phyloP scores from a whole-genome alignment of 2,888 invertebrate species.

The Nomada hirtipes region DNA sequence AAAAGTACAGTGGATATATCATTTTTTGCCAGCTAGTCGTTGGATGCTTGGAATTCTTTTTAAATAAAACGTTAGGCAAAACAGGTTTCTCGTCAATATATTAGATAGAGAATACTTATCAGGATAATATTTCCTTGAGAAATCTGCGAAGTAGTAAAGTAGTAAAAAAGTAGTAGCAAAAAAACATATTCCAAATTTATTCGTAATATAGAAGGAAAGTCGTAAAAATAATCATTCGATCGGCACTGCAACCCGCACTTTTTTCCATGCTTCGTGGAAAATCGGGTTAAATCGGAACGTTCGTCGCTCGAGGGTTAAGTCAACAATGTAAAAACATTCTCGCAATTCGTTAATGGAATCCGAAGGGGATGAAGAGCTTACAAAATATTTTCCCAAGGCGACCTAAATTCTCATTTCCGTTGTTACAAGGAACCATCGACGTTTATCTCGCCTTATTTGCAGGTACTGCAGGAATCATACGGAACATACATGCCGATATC shows the following conservation, averaged over 20 bases:
- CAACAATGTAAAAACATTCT: constrained; percentile 18
- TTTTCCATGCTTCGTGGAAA: not conserved
- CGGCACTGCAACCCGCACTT: too few relatives aligned
- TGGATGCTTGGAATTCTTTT: not conserved
- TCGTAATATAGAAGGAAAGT: too few relatives aligned
- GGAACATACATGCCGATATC: constrained; percentile 79
- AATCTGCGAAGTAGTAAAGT: too few relatives aligned
- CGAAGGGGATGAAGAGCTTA: constrained; percentile 6
- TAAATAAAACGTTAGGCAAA: too few relatives aligned
- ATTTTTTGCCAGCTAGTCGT: too few relatives aligned
- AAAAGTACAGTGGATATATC: too few relatives aligned
- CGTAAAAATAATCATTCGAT: not conserved
- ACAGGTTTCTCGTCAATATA: too few relatives aligned
- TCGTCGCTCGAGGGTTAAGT: constrained; percentile 23
- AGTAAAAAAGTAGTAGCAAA: too few relatives aligned
- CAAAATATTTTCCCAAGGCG: constrained; percentile 31
- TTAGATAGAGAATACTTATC: too few relatives aligned
- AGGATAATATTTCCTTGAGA: too few relatives aligned
- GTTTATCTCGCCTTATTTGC: constrained; percentile 36
- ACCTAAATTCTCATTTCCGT: constrained; percentile 15
- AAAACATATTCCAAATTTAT: too few relatives aligned
- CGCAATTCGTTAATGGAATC: constrained; percentile 10
- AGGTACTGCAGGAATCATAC: constrained; percentile 76
- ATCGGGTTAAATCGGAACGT: not conserved
- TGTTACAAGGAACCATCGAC: not conserved